Percentiles rank a stretch among this genome's conserved stretches.
Conservation (phyloP, 2,797 vertebrate species). For the Echeneis naucrates region DNA sequence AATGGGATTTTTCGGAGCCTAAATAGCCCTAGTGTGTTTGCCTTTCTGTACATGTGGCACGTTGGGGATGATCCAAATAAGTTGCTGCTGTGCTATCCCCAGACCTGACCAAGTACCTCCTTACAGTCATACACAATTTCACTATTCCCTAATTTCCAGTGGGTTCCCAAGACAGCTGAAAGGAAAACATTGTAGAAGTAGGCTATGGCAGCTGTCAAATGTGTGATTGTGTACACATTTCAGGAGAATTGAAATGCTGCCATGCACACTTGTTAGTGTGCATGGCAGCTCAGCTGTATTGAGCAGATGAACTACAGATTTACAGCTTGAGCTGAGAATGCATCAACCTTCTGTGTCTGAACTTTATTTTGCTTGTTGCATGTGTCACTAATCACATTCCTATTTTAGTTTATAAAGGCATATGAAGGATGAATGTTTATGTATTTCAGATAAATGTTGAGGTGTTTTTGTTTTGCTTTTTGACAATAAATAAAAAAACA, state of each 20-base stretch:
- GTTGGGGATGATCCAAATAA: slow-evolving; percentile 72
- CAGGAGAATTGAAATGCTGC: too few relatives aligned
- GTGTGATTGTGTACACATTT: slow-evolving; percentile 3
- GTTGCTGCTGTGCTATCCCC: slow-evolving; percentile 22
- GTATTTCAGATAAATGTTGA: too few relatives aligned
- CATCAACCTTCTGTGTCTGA: not conserved
- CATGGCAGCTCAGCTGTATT: slow-evolving; percentile 3
- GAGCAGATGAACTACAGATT: slow-evolving; percentile 7
- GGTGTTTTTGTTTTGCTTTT: too few relatives aligned
- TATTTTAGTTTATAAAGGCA: not conserved
- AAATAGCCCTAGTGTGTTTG: not conserved
- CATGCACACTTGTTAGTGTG: too few relatives aligned
- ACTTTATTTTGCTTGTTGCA: not conserved
- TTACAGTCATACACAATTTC: slow-evolving; percentile 4
- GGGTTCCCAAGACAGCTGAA: not conserved
- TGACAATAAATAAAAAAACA: slow-evolving; percentile 4
- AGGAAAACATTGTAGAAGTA: not conserved
- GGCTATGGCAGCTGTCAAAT: not conserved
- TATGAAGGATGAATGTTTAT: slow-evolving; percentile 2
- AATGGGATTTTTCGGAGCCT: slow-evolving; percentile 2
- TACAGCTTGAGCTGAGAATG: not conserved
- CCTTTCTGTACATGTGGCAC: slow-evolving; percentile 81
- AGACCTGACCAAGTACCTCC: not conserved
- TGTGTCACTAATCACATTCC: not conserved
- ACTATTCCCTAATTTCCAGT: not conserved